Conservation (phyloP, 2,797 vertebrate species). For the Falco rusticolus region DNA sequence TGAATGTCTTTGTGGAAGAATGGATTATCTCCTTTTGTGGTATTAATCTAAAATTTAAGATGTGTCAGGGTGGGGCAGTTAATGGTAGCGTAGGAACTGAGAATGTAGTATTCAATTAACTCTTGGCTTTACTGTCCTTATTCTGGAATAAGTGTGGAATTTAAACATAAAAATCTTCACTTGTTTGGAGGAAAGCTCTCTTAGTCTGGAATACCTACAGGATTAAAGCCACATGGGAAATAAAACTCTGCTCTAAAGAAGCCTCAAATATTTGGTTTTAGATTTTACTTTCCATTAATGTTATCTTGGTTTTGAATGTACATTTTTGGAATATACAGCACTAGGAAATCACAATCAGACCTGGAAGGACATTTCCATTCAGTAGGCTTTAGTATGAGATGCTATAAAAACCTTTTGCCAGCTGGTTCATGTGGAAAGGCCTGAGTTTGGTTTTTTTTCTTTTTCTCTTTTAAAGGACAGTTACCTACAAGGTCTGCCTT, state of each 20-base stretch:
- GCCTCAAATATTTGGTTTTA: background rate
- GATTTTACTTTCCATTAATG: background rate
- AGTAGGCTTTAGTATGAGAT: background rate
- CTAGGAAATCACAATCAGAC: background rate
- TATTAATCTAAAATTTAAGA: background rate
- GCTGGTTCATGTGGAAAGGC: background rate
- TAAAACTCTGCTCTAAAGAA: background rate
- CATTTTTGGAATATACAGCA: background rate
- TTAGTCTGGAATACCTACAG: background rate
- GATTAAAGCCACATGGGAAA: background rate
- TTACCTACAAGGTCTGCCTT: background rate
- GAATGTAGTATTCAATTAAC: background rate
- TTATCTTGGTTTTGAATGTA: background rate
- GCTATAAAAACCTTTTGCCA: background rate
- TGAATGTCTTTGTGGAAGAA: background rate
- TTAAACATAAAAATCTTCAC: background rate
- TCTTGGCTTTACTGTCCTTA: background rate
- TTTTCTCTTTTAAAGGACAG: background rate
- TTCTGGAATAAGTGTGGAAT: background rate
- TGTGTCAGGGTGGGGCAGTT: background rate
- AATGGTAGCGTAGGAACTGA: background rate
- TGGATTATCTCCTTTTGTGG: background rate
- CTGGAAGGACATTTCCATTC: background rate
- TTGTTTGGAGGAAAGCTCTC: background rate
- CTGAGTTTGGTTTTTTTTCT: rapidly evolving